These are phyloP conservation scores for Marronus borbonicus DNA, from an alignment of 2,888 invertebrate genomes.

Conservation along the genomic window DNA sequence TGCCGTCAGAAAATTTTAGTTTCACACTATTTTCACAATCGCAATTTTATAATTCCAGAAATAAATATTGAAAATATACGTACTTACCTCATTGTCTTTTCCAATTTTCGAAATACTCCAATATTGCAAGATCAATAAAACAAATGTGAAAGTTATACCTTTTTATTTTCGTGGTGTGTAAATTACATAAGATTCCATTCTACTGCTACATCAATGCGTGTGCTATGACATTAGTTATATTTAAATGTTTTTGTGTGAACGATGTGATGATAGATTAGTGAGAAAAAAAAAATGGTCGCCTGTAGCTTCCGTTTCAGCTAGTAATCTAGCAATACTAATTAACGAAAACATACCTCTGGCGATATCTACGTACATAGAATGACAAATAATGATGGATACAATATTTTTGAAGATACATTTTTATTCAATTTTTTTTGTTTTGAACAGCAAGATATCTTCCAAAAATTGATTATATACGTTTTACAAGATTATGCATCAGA, in stretches of 20 bases:
- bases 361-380: constrained; percentile 8
- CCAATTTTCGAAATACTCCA: no score
- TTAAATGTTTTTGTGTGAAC: constrained; percentile 41
- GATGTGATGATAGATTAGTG: constrained; percentile 44
- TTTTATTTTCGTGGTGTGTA: constrained; percentile 57
- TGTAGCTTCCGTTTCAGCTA: not conserved
- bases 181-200: constrained; percentile 59
- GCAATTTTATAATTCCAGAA: no score
- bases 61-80: no score
- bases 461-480: constrained; percentile 34
- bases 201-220: constrained; percentile 57
- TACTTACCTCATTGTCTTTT: no score
- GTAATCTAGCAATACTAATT: not conserved
- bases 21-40: no score
- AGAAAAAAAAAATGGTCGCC: constrained; percentile 37
- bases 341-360: constrained; percentile 2
- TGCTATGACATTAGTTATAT: constrained; percentile 54
- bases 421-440: constrained; percentile 17
- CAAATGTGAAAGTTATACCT: constrained; percentile 38
- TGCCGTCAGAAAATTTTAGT: no score
- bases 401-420: constrained; percentile 17
- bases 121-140: not conserved
- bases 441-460: constrained; percentile 17
- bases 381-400: constrained; percentile 23
- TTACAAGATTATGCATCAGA: constrained; percentile 27